Evolutionary conservation across 2,888 invertebrate species (phyloP).

Genomic region (Hyppa rectilinea): DNA sequence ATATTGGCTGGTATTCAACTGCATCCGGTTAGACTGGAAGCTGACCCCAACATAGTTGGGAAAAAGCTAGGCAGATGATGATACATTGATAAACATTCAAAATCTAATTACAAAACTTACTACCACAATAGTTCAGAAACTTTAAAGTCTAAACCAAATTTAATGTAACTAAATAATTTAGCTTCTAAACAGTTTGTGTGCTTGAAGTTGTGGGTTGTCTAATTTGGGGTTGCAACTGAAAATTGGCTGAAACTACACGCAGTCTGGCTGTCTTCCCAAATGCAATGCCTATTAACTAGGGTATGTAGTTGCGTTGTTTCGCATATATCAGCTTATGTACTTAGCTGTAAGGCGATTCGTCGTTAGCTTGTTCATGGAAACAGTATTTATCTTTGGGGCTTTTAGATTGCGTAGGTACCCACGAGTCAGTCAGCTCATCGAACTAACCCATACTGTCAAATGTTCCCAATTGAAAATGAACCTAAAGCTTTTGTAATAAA

Average conservation of each 20-base stretch:
- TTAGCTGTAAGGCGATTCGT: conserved; percentile 9
- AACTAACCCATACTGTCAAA: too few relatives aligned
- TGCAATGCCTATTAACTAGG: conserved; percentile 47
- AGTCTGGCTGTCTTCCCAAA: conserved; percentile 54
- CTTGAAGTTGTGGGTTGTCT: conserved; percentile 57
- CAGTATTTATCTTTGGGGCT: conserved; percentile 9
- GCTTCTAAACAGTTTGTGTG: conserved; percentile 50
- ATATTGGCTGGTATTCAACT: too few relatives aligned
- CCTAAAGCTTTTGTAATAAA: too few relatives aligned
- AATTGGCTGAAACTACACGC: conserved; percentile 59
- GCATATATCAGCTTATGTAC: conserved; percentile 27
- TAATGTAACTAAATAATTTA: conserved; percentile 60
- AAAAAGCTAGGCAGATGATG: too few relatives aligned
- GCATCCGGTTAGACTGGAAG: too few relatives aligned
- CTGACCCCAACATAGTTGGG: too few relatives aligned
- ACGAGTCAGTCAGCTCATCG: too few relatives aligned
- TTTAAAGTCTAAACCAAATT: conserved; percentile 31
- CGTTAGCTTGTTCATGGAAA: conserved; percentile 8
- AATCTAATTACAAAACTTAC: conserved; percentile 49
- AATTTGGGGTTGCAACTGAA: conserved; percentile 61
- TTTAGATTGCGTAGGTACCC: too few relatives aligned
- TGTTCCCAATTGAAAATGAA: too few relatives aligned
- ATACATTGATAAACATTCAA: conserved; percentile 7
- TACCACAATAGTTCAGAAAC: conserved; percentile 34
- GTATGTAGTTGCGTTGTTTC: conserved; percentile 39